Evolutionary conservation across 2,113 vertebrate genomes (phyloP).

Genomic region (Sander lucioperca): DNA sequence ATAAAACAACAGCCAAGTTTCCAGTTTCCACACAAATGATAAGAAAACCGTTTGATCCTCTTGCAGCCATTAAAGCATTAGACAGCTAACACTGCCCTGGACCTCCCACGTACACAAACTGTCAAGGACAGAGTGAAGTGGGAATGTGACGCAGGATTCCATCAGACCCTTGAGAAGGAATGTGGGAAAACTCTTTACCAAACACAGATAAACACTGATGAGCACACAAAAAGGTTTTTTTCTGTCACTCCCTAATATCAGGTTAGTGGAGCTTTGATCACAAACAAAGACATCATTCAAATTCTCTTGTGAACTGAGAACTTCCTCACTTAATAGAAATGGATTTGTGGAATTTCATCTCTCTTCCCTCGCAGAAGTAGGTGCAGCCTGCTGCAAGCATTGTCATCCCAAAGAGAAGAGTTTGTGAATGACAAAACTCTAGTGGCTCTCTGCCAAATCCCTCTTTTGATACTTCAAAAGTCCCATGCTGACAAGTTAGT

Average conservation of each 20-base stretch:
- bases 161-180: slow-evolving; percentile 63
- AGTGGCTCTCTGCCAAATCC: slow-evolving; percentile 73
- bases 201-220: slow-evolving; percentile 31
- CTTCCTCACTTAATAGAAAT: slow-evolving; percentile 42
- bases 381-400: slow-evolving; percentile 56
- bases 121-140: slow-evolving; percentile 67
- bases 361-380: slow-evolving; percentile 21
- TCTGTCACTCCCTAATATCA: slow-evolving; percentile 13
- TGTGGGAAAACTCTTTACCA: slow-evolving; percentile 52
- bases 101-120: slow-evolving; percentile 67
- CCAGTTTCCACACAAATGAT: slow-evolving; percentile 61
- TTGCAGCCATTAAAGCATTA: slow-evolving; percentile 47
- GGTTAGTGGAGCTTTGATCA: slow-evolving; percentile 32
- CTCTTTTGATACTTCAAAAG: slow-evolving; percentile 78
- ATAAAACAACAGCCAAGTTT: slow-evolving; percentile 58
- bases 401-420: slow-evolving; percentile 64
- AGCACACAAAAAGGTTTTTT: slow-evolving; percentile 2
- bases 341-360: slow-evolving; percentile 36
- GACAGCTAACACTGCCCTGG: slow-evolving; percentile 34
- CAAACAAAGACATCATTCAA: slow-evolving; percentile 5
- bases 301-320: slow-evolving; percentile 9
- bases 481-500: slow-evolving; percentile 75
- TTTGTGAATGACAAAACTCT: slow-evolving; percentile 77
- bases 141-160: slow-evolving; percentile 71
- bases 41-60: slow-evolving; percentile 53